Evolutionary conservation across 92 coral and sea anemone species (phyloP), one percentile per base, ranked within the genome.

Genomic region (Umimayanthus kanabou): DNA sequence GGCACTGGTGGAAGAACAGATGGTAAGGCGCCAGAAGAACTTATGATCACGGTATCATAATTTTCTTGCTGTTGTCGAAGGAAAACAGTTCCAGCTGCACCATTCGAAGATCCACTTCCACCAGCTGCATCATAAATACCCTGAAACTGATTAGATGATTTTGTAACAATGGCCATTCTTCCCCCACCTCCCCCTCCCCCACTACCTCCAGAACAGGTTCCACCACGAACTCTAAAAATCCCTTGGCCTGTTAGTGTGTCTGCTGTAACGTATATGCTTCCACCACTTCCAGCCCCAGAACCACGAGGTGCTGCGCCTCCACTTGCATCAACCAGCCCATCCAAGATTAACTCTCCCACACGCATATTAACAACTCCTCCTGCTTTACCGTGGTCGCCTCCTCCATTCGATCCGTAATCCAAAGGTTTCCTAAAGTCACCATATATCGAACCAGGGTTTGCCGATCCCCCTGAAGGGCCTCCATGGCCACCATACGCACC

Each of bases 181-280:
- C 94, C 88, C 18, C 94, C 94, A 1, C 94, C 94, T 40, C 92
- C 94, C 5, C 94, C 94, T 76, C 94, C 90, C 2, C 94, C 94
- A 39, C 85, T 85, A 42, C 67, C 23, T 61, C 90, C 73, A 57
- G 85, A 57, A 71, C 87, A 61, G 2, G 0, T 39, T 85, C 94
- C 94, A 57, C 94, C 94, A 39, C 73, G 87, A 80, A 90, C 94
- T 89, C 73, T 78, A 13, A 92, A 82, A 15, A 77, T 39, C 23
- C 94, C 94, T n/a, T 84, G 77, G n/a, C 94, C 94, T 37, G 29
- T 69, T 25, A 89, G 65, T 15, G 47, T 23, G 22, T 86, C 45
- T 1, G 92, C 77, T 13, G 69, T 26, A 25, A 92, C 65, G 43
- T 74, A 81, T 5, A 92, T 58, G 70, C 94, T 92, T 29, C 94